phyloP scores from a whole-genome alignment of 1,140 invertebrate genomes.

The Drosophila ironensis region DNA sequence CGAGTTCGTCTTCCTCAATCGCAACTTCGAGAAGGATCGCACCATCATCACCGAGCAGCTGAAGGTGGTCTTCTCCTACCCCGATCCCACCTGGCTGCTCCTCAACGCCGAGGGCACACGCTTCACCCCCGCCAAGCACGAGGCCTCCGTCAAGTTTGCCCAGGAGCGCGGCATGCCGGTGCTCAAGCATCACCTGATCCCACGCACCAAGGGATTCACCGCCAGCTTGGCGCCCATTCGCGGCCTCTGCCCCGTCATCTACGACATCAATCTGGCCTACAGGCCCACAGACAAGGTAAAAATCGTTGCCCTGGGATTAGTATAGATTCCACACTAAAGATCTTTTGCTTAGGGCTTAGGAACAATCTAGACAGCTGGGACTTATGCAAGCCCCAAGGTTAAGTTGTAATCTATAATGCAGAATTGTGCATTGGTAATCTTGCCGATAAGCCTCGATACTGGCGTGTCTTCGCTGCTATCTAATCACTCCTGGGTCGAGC shows the following conservation, averaged over 20 bases:
- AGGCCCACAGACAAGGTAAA: conserved; percentile 83
- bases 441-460: conserved; percentile 2
- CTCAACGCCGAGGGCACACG: conserved; percentile 98
- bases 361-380: not conserved
- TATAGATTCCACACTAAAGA: not conserved
- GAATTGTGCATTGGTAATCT: not conserved
- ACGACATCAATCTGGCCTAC: conserved; percentile 92
- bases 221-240: conserved; percentile 88
- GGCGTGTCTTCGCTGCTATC: not conserved
- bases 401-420: not conserved
- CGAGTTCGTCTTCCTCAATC: conserved; percentile 95
- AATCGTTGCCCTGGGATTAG: not conserved
- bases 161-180: conserved; percentile 91
- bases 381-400: not conserved
- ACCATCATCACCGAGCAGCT: conserved; percentile 91
- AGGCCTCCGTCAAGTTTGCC: conserved; percentile 93
- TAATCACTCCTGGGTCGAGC: conserved; percentile 6
- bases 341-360: not conserved
- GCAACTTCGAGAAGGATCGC: conserved; percentile 95
- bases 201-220: conserved; percentile 95
- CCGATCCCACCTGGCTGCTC: conserved; percentile 93
- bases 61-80: conserved; percentile 91
- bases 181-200: conserved; percentile 95
- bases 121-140: conserved; percentile 93
- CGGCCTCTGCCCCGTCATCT: conserved; percentile 91